phyloP scores from a whole-genome alignment of 2,888 invertebrate species.

The Selenia dentaria region DNA sequence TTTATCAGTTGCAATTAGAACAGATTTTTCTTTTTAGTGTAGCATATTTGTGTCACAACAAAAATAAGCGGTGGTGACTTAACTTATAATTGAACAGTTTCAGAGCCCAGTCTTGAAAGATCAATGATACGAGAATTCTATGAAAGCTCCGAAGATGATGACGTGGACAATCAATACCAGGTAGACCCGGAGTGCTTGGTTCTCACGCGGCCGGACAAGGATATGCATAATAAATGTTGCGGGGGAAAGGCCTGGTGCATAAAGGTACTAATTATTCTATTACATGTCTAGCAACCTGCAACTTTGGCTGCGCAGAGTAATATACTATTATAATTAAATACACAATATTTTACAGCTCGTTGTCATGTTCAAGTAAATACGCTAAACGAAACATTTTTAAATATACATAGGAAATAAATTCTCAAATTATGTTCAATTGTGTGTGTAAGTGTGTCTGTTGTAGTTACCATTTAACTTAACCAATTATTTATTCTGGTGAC shows the following conservation, averaged over 20 bases:
- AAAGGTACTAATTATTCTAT: constrained; percentile 76
- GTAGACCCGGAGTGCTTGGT: constrained; percentile 69
- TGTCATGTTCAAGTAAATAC: too few species aligned
- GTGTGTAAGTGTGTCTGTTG: too few species aligned
- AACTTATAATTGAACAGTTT: constrained; percentile 3
- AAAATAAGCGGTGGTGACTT: neutral
- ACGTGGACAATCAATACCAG: constrained; percentile 71
- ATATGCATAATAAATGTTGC: constrained; percentile 94
- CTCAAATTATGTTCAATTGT: too few species aligned
- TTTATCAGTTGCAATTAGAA: neutral
- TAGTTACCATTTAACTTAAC: too few species aligned
- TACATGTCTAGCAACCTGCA: too few species aligned
- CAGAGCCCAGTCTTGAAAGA: constrained; percentile 17
- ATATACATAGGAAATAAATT: too few species aligned
- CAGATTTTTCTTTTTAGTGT: neutral
- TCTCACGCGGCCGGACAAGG: constrained; percentile 71
- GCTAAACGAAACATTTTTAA: too few species aligned
- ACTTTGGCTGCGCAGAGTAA: too few species aligned
- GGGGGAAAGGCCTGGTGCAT: constrained; percentile 95
- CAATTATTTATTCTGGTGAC: too few species aligned
- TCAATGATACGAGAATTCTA: constrained; percentile 78
- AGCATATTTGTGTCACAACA: neutral
- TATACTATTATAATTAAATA: too few species aligned
- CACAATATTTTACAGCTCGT: too few species aligned
- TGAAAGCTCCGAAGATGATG: constrained; percentile 76